Evolutionary conservation across 2,113 vertebrate genomes (phyloP).

Genomic region (Mellivora capensis): DNA sequence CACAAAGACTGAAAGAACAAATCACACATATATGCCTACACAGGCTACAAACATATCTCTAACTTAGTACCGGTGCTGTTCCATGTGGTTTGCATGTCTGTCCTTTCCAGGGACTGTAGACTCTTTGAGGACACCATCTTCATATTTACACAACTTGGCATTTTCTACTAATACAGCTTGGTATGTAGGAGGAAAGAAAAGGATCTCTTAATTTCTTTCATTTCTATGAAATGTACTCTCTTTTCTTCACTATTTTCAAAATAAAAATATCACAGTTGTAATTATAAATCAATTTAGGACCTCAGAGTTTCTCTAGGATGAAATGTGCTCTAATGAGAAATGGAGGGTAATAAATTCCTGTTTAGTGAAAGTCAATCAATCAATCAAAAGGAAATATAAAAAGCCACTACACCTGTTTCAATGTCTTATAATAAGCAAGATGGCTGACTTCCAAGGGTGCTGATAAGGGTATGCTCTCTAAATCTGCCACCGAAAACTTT

Average conservation of each 20-base stretch:
- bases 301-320: neutral
- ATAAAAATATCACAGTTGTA: neutral
- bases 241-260: neutral
- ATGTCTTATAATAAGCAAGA: slow-evolving; percentile 58
- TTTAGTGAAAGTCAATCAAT: neutral
- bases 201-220: neutral
- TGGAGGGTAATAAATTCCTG: neutral
- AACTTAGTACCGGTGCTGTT: accelerated
- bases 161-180: neutral
- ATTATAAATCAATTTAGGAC: neutral
- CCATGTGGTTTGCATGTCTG: neutral
- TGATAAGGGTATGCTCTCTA: neutral
- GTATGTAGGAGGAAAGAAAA: neutral
- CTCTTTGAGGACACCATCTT: neutral
- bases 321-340: neutral
- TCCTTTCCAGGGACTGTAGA: too few species aligned
- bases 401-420: neutral
- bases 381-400: neutral
- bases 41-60: neutral
- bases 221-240: neutral
- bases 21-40: neutral
- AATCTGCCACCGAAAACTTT: slow-evolving; percentile 49
- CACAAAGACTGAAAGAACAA: neutral
- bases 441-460: slow-evolving; percentile 45
- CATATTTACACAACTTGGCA: neutral